Base-by-base conservation (phyloP, 2,888 invertebrate genomes). In the Phortica okadai region DNA sequence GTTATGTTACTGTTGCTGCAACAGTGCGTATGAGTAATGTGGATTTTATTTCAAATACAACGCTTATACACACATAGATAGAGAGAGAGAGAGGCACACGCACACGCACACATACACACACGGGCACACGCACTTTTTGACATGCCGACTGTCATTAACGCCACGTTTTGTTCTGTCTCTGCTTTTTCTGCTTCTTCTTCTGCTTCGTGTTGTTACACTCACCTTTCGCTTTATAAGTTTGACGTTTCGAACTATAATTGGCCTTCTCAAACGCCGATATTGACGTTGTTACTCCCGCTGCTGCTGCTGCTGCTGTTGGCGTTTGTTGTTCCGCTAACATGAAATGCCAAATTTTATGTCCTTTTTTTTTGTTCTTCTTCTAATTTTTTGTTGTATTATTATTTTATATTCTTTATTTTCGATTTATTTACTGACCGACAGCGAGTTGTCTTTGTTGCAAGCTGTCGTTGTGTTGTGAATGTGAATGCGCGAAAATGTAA, bases 301-400 rank as follows among this genome's bases (percentile, higher is more conserved):
- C 14, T 56, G 10, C 14, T n/a, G 16, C 16, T 16, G 56, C 14
- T 16, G 59, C 80, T 79, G 90, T 87, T 83, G 89, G 89, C 88
- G 90, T 83, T 81, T 89, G 87, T 87, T 91, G 89, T 88, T 86
- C 89, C 81, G 91, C 89, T 90, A 91, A 88, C 91, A 91, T 91
- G 88, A 90, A 91, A 87, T 78, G 80, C 74, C 74, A 25, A 80
- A 78, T 44, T 79, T 80, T 77, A 81, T 73, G 33, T 25, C 10
- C 62, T 62, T 16, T 25, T 6, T 21, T 8, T 16, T 21, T 59
- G 54, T 54, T 54, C 82, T 77, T 76, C 82, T 80, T 81, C 77
- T 79, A 81, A 81, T 14, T 75, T 62, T 74, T 54, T 45, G 0
- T n/a, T n/a, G n/a, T n/a, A n/a, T 74, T 54, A 10, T 67, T 11